These are phyloP conservation scores for Lacerta bilineata DNA, from an alignment of 2,797 vertebrate genomes.

Conservation along the genomic window DNA sequence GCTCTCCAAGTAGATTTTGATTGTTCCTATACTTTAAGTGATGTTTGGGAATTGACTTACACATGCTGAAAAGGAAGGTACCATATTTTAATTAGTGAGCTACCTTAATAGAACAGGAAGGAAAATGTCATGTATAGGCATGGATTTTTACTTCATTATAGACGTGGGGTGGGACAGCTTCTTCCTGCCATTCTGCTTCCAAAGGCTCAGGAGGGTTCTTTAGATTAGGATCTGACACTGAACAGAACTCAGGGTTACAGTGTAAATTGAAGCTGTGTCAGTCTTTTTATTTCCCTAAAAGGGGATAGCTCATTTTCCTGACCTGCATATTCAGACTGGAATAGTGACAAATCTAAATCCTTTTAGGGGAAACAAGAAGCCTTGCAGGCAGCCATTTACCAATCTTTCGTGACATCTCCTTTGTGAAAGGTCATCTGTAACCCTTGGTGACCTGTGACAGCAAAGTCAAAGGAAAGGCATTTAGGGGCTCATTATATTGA, in stretches of 20 bases:
- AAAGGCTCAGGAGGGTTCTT: background rate
- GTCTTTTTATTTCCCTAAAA: constrained; percentile 20
- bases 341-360: background rate
- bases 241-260: background rate
- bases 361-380: background rate
- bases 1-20: background rate
- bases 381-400: background rate
- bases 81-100: background rate
- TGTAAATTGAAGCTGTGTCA: background rate
- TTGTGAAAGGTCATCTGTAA: constrained; percentile 23
- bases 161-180: background rate
- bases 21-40: background rate
- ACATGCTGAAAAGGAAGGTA: background rate
- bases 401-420: background rate
- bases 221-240: background rate
- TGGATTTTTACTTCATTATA: background rate
- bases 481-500: constrained; percentile 23
- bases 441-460: background rate
- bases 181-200: background rate
- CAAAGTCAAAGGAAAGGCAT: constrained; percentile 18
- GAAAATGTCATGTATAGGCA: background rate
- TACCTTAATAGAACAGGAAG: background rate
- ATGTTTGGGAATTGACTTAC: background rate
- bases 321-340: background rate
- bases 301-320: background rate